Conservation (phyloP, 1,140 invertebrate genomes). For the Euura lappo region DNA sequence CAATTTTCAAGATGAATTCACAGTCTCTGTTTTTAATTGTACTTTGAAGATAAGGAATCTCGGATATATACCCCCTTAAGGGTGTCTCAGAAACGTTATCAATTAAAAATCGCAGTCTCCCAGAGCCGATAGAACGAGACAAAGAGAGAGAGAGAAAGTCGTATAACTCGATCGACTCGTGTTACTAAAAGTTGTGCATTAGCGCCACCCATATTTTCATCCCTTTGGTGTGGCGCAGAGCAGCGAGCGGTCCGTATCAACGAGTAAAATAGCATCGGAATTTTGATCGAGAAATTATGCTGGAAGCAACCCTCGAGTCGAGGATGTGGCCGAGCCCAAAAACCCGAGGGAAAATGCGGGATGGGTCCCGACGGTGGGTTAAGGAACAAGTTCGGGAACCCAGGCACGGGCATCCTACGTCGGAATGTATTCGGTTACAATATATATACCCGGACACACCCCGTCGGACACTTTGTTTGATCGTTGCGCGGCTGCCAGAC, state of each 20-base stretch:
- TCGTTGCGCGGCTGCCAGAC: not conserved
- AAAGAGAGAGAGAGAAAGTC: no score
- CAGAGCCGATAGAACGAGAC: no score
- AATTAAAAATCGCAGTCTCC: no score
- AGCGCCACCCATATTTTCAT: no score
- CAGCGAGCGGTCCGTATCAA: not conserved
- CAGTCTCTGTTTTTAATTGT: no score
- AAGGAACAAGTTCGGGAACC: constrained; percentile 14
- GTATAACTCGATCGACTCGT: no score
- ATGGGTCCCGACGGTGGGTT: constrained; percentile 20
- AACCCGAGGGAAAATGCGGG: not conserved
- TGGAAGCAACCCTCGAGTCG: constrained; percentile 3
- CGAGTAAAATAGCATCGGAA: not conserved
- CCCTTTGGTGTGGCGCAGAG: no score
- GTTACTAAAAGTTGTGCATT: no score
- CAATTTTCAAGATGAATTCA: no score
- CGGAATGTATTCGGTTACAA: constrained; percentile 41
- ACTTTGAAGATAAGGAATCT: no score
- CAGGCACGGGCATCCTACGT: not conserved
- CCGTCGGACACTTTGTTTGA: not conserved
- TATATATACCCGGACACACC: not conserved
- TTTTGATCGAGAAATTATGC: constrained; percentile 14
- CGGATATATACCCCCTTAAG: no score
- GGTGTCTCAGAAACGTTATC: no score
- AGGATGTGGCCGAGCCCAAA: not conserved